phyloP scores from a whole-genome alignment of 1,140 invertebrate species.

The Piezodorus guildinii region DNA sequence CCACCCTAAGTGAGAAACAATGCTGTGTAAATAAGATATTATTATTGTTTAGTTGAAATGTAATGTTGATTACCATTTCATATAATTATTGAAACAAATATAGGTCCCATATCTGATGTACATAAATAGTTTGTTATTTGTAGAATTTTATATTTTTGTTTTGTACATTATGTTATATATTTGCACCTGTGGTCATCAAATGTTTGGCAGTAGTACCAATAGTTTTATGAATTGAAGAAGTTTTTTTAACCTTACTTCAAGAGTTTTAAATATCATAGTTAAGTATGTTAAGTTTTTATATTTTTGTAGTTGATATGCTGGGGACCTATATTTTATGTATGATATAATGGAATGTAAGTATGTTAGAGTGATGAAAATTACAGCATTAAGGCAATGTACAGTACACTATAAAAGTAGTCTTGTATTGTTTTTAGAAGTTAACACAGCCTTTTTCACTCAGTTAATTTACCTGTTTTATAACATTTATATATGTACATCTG shows the following conservation, averaged over 20 bases:
- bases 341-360: constrained; percentile 1
- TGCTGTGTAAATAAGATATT: constrained; percentile 16
- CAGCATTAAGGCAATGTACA: constrained; percentile 10
- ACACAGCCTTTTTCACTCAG: background rate
- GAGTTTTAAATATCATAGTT: background rate
- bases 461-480: constrained; percentile 5
- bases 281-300: constrained; percentile 1
- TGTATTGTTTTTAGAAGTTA: background rate
- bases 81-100: background rate
- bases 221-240: background rate
- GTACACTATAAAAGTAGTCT: background rate
- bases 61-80: background rate
- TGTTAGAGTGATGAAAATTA: background rate
- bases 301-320: background rate
- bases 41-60: background rate
- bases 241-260: background rate
- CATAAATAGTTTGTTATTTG: constrained; percentile 10
- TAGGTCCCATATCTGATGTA: constrained; percentile 2
- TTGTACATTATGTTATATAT: background rate
- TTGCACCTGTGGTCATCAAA: background rate
- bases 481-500: background rate
- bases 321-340: constrained; percentile 8
- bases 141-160: background rate
- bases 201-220: background rate
- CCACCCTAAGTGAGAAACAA: background rate